phyloP scores from a whole-genome alignment of 2,113 vertebrate species.

The Herpetotheres cachinnans region DNA sequence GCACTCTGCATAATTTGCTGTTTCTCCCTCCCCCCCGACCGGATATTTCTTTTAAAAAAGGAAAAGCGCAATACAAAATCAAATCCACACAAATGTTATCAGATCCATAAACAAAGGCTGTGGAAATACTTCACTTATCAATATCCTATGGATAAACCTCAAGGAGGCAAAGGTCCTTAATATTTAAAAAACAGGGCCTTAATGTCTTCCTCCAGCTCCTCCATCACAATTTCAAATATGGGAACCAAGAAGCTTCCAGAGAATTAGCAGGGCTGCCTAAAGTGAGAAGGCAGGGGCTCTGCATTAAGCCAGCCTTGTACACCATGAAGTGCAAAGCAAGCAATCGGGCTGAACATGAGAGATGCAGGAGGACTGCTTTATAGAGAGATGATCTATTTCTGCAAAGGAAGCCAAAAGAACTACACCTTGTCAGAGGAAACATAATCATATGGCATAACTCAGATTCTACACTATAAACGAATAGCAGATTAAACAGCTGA shows the following conservation, averaged over 20 bases:
- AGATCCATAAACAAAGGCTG: background rate
- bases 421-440: background rate
- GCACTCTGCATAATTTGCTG: background rate
- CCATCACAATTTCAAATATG: background rate
- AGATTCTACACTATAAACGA: background rate
- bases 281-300: background rate
- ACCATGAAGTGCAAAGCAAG: background rate
- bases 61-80: background rate
- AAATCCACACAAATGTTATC: background rate
- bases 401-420: background rate
- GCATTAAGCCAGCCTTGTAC: background rate
- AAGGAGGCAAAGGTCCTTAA: background rate
- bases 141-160: background rate
- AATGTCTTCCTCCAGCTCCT: background rate
- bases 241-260: background rate
- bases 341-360: background rate
- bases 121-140: background rate
- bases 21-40: fast-evolving
- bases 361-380: background rate
- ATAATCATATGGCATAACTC: background rate
- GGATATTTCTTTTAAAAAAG: background rate
- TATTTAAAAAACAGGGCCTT: background rate
- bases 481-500: background rate
- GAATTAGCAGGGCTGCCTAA: background rate
- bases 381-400: background rate